phyloP scores from a whole-genome alignment of 2,797 vertebrate genomes.

The Ptychobarbus kaznakovi region DNA sequence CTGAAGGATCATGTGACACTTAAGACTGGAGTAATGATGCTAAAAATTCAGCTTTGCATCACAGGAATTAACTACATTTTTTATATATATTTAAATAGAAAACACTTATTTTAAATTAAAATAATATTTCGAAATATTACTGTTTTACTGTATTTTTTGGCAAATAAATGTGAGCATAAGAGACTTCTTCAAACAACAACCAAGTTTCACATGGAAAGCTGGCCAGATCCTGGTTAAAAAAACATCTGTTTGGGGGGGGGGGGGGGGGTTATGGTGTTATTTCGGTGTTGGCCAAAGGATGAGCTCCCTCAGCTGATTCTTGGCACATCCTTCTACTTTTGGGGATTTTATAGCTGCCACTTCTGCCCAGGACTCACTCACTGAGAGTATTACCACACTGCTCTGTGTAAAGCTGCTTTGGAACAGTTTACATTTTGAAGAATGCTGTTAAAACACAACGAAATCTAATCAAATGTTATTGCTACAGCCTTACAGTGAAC shows the following conservation, averaged over 20 bases:
- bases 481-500: background rate
- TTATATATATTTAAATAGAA: background rate
- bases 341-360: background rate
- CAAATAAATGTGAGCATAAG: background rate
- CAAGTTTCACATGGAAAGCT: background rate
- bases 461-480: background rate
- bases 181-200: background rate
- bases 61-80: background rate
- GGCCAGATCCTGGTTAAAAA: background rate
- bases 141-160: background rate
- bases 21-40: background rate
- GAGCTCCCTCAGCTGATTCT: background rate
- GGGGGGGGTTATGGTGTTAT: too few species aligned
- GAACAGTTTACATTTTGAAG: background rate
- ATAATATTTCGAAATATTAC: background rate
- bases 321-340: constrained; percentile 8
- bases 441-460: background rate
- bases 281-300: background rate
- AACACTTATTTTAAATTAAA: background rate
- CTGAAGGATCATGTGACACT: background rate
- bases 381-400: background rate
- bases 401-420: background rate
- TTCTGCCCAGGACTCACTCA: background rate
- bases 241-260: background rate
- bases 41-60: background rate